Conservation (phyloP, 2,888 invertebrate genomes). For the Caenorhabditis doughertyi region DNA sequence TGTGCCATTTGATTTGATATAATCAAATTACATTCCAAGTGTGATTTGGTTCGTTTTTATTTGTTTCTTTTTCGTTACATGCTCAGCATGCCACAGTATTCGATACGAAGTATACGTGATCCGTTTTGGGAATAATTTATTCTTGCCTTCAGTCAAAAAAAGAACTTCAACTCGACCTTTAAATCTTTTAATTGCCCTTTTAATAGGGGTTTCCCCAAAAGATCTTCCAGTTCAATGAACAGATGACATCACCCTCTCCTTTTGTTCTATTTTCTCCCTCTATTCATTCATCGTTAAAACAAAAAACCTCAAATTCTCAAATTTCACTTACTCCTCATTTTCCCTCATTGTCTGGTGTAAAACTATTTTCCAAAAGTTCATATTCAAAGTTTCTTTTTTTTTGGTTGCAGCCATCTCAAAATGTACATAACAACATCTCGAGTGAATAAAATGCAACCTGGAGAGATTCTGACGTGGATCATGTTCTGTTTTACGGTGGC, state of each 20-base stretch:
- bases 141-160: not conserved
- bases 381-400: not conserved
- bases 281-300: conserved; percentile 14
- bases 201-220: not conserved
- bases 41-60: too few relatives aligned
- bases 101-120: too few relatives aligned
- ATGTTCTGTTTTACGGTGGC: conserved; percentile 64
- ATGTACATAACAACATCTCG: conserved; percentile 50
- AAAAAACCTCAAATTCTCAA: conserved; percentile 31
- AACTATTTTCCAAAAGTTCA: conserved; percentile 2
- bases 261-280: not conserved
- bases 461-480: conserved; percentile 62
- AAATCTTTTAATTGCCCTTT: not conserved
- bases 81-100: too few relatives aligned
- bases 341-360: not conserved
- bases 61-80: too few relatives aligned
- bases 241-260: conserved; percentile 22
- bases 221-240: conserved; percentile 5
- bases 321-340: conserved; percentile 18
- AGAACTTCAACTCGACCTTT: not conserved
- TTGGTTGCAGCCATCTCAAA: not conserved
- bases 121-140: too few relatives aligned
- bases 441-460: conserved; percentile 54
- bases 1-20: too few relatives aligned
- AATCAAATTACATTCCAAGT: too few relatives aligned